Base-by-base conservation (phyloP, 1,140 invertebrate genomes). In the Pseudomyrmex sp. region DNA sequence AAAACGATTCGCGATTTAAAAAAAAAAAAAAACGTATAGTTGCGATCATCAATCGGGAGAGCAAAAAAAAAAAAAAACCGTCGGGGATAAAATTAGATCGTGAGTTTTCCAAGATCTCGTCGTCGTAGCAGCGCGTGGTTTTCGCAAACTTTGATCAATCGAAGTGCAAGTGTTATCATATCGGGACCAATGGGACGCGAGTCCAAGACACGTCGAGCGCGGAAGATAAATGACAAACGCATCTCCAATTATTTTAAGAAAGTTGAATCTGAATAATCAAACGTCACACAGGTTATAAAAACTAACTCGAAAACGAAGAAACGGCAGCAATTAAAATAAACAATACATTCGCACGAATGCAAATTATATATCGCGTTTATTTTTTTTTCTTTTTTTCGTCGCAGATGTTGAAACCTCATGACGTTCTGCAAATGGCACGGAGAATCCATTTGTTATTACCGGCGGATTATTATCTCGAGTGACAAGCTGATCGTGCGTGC, bases 71-170 rank as follows among this genome's bases (percentile, higher is more conserved):
- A 26, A 26, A 26, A 2, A 1, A 7, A 20, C 1, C 66, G 13
- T 0, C 0, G 18, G 23, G 46, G 72, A 74, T 62, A 9, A 74
- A 74, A 62, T 35, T 35, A 35, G 35, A 35, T 35, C 15, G 61
- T 74, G 56, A 74, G 62, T 74, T 74, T 48, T 74, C n/a, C 44
- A 62, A 23, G 13, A 46, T 46, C 44, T 0, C 20, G 20, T 23
- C 20, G 23, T 9, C 35, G 3, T 15, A 18, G 12, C n/a, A 18
- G 12, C n/a, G 44, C 44, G 18, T 46, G 35, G 8, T 76, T 66
- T 18, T 54, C 26, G 15, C n/a, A 66, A 54, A 77, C 35, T 77
- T 68, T 77, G 12, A 58, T 54, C 61, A 13, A 54, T 13, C 8
- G 13, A 66, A 54, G 48, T 54, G 50, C 2, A 9, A 68, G 9